Evolutionary conservation across 2,888 invertebrate genomes (phyloP).

Genomic region (Gryllus longicercus): DNA sequence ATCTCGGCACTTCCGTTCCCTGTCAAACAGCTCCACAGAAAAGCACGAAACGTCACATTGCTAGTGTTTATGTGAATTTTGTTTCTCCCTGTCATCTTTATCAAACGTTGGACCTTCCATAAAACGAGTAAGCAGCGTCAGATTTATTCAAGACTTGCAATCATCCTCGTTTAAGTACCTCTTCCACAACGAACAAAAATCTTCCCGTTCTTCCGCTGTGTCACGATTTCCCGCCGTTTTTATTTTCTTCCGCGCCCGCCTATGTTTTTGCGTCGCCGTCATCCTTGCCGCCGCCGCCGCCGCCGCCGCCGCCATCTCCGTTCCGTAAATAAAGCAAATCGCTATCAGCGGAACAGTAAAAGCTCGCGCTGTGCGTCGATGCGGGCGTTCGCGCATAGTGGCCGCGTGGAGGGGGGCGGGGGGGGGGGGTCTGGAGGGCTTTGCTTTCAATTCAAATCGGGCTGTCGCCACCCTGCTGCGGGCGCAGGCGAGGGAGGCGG

Average conservation of each 20-base stretch:
- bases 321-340: slow-evolving; percentile 7
- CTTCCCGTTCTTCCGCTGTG: neutral
- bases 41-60: slow-evolving; percentile 10
- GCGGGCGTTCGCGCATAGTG: neutral
- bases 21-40: neutral
- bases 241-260: too few species aligned
- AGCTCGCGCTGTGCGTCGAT: neutral
- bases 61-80: neutral
- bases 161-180: neutral
- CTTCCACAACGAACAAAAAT: neutral
- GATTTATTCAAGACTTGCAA: slow-evolving; percentile 17
- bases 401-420: neutral
- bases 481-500: too few species aligned
- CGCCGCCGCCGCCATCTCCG: neutral
- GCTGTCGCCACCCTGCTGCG: neutral
- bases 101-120: slow-evolving; percentile 3
- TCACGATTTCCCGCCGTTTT: neutral
- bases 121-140: neutral
- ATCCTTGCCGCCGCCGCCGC: neutral
- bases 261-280: neutral
- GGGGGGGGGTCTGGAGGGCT: neutral
- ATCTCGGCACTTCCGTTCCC: neutral
- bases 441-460: neutral
- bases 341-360: neutral
- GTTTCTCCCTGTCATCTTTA: neutral